Evolutionary conservation across 2,888 invertebrate genomes (phyloP).

Genomic region (Ceramica pisi): DNA sequence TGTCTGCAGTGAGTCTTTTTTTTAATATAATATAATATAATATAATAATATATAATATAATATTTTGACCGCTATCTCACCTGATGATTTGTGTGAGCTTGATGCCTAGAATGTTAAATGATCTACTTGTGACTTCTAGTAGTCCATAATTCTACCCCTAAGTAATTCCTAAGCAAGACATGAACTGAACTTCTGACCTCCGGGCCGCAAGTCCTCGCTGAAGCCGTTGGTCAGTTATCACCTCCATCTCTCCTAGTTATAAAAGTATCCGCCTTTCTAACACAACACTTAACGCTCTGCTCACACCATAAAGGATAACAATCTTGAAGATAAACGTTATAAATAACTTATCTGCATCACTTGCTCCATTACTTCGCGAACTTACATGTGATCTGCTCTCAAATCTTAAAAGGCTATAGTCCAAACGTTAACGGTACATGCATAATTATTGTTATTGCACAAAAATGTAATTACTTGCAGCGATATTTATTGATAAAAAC

Average conservation of each 20-base stretch:
- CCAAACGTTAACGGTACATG: constrained; percentile 66
- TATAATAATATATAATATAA: too few species aligned
- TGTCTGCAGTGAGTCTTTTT: too few species aligned
- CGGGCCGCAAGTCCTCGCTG: neutral
- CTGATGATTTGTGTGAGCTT: too few species aligned
- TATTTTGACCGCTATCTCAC: too few species aligned
- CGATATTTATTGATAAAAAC: constrained; percentile 85
- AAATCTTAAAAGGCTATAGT: constrained; percentile 62
- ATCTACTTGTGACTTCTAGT: neutral
- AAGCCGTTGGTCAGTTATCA: constrained; percentile 32
- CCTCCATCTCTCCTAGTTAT: constrained; percentile 41
- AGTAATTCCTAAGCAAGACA: constrained; percentile 15
- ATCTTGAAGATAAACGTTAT: constrained; percentile 41
- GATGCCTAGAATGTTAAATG: neutral
- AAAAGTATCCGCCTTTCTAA: constrained; percentile 52
- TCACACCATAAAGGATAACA: constrained; percentile 35
- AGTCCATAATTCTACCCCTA: neutral
- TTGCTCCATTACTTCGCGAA: constrained; percentile 36
- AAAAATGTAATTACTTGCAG: constrained; percentile 74
- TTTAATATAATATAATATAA: too few species aligned
- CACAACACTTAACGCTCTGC: constrained; percentile 26
- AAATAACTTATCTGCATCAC: constrained; percentile 53
- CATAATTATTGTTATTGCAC: constrained; percentile 72
- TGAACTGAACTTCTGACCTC: constrained; percentile 38
- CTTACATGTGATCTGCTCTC: constrained; percentile 45